Evolutionary conservation across 2,888 invertebrate genomes (phyloP).

Genomic region (Operophtera brumata): DNA sequence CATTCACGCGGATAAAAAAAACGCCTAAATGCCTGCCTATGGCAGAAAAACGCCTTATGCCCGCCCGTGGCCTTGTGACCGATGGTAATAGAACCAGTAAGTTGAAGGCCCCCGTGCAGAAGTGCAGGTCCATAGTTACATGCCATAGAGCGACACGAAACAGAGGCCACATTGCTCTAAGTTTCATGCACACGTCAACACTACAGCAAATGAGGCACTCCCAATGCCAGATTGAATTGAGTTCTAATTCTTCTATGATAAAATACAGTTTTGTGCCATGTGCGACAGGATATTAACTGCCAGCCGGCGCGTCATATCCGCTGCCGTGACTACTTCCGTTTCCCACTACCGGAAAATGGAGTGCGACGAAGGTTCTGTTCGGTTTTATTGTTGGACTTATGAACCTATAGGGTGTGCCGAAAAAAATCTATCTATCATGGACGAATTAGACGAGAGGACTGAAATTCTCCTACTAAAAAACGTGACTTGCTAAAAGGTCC

Average conservation of each 20-base stretch:
- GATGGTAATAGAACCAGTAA: too few relatives aligned
- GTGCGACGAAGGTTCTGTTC: slow-evolving; percentile 13
- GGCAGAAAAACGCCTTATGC: too few relatives aligned
- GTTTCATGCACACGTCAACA: not conserved
- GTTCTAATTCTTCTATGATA: not conserved
- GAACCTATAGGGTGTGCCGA: not conserved
- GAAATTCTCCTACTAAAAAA: too few relatives aligned
- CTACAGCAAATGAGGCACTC: not conserved
- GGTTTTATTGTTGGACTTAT: slow-evolving; percentile 4
- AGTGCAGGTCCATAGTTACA: too few relatives aligned
- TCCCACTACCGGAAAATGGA: slow-evolving; percentile 35
- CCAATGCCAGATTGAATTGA: not conserved
- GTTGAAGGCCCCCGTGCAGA: too few relatives aligned
- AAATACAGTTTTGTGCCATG: slow-evolving; percentile 5
- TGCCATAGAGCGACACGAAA: too few relatives aligned
- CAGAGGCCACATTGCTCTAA: not conserved
- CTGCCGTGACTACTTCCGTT: slow-evolving; percentile 62
- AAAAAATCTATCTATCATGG: not conserved
- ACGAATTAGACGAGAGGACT: too few relatives aligned
- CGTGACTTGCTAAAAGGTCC: too few relatives aligned
- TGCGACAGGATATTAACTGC: slow-evolving; percentile 58
- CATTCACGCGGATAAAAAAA: too few relatives aligned
- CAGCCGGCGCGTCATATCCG: slow-evolving; percentile 64
- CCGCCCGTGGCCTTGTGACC: too few relatives aligned
- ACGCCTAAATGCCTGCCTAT: too few relatives aligned